These are phyloP conservation scores for Terebella lapidaria DNA, from an alignment of 2,888 invertebrate species.

Conservation along the genomic window DNA sequence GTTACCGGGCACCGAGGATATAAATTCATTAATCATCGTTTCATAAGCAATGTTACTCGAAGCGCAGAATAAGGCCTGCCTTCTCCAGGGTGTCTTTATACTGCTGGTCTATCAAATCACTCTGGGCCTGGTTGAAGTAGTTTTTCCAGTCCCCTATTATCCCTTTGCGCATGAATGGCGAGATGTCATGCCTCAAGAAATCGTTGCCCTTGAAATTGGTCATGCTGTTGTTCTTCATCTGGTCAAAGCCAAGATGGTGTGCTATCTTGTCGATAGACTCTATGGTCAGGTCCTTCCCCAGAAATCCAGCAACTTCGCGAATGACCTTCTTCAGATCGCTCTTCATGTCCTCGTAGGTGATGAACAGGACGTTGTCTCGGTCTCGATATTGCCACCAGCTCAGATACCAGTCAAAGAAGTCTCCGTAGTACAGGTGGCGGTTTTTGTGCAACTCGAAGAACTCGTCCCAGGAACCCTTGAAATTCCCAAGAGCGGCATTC, in stretches of 20 bases:
- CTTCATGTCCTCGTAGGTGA: conserved; percentile 1
- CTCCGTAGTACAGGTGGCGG: not conserved
- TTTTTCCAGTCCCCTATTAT: not conserved
- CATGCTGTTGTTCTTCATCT: not conserved
- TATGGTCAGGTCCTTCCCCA: not conserved
- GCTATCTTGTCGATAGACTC: not conserved
- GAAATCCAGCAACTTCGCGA: not conserved
- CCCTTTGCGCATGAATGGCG: not conserved
- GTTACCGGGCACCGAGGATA: no score
- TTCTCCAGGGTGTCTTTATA: no score
- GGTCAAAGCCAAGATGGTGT: not conserved
- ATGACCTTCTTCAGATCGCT: not conserved
- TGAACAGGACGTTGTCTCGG: not conserved
- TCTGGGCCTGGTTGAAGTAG: not conserved
- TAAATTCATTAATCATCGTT: no score
- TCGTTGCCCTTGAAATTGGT: not conserved
- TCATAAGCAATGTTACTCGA: no score
- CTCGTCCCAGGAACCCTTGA: not conserved
- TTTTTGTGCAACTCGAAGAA: not conserved
- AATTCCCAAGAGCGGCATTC: not conserved
- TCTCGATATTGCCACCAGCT: not conserved
- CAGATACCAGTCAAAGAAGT: not conserved
- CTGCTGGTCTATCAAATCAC: not conserved
- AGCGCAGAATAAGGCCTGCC: no score
- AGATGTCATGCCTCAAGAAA: not conserved